A percentile compares a stretch with the other conserved stretches of the same genome.
phyloP scores from a whole-genome alignment of 1,140 invertebrate species.

The Eubasilissa regina region DNA sequence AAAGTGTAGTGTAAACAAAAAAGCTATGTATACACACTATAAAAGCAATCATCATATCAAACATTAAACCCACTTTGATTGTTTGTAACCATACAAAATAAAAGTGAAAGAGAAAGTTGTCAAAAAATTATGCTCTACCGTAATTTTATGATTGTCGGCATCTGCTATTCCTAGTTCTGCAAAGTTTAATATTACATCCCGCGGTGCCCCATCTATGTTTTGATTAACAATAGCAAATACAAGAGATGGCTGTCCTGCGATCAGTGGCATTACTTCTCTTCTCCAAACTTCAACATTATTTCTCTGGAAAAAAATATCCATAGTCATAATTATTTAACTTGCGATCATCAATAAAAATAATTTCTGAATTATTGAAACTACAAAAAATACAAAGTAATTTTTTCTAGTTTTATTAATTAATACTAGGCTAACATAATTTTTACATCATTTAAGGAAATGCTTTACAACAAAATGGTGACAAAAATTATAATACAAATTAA shows the following conservation, averaged over 20 bases:
- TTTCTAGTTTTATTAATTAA: too few species aligned
- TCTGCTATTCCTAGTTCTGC: slow-evolving; percentile 30
- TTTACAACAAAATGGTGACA: too few species aligned
- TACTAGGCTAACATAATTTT: too few species aligned
- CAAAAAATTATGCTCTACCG: not conserved
- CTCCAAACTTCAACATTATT: slow-evolving; percentile 29
- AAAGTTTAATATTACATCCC: slow-evolving; percentile 6
- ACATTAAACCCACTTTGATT: too few species aligned
- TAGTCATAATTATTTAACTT: too few species aligned
- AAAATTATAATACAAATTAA: too few species aligned
- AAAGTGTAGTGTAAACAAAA: too few species aligned
- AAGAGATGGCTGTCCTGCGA: slow-evolving; percentile 14
- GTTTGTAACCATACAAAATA: too few species aligned
- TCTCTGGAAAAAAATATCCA: slow-evolving; percentile 11
- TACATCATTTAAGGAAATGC: too few species aligned
- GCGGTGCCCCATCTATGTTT: slow-evolving; percentile 7
- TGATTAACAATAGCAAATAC: slow-evolving; percentile 38
- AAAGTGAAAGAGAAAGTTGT: too few species aligned
- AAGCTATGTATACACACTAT: too few species aligned
- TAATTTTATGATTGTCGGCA: slow-evolving; percentile 17
- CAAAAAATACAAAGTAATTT: not conserved
- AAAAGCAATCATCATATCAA: too few species aligned
- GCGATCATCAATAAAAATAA: not conserved
- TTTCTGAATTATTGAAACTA: not conserved
- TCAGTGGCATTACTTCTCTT: slow-evolving; percentile 13